A percentile compares a stretch with the other conserved stretches of the same genome.
These are phyloP conservation scores for Poecile atricapillus DNA, from an alignment of 2,113 vertebrate species.

Conservation along the genomic window DNA sequence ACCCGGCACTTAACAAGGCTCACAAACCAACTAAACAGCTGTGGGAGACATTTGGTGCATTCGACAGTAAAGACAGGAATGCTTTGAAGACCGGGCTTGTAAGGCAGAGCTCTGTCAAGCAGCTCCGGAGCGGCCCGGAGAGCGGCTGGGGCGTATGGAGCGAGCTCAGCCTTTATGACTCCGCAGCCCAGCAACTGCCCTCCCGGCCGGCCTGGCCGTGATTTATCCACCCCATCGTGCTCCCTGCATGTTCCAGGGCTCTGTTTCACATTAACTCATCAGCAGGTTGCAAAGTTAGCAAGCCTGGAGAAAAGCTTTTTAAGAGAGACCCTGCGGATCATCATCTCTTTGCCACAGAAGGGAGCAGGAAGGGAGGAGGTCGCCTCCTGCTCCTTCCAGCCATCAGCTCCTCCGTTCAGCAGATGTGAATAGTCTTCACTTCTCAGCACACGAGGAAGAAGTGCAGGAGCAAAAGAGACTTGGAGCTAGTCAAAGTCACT, in stretches of 20 bases:
- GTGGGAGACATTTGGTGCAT: conserved; percentile 48
- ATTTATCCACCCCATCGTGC: not conserved
- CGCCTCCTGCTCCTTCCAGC: not conserved
- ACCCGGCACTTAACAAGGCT: conserved; percentile 48
- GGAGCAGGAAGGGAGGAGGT: not conserved
- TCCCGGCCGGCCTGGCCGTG: not conserved
- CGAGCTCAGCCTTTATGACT: conserved; percentile 12
- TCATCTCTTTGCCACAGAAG: not conserved
- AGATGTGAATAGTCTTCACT: not conserved
- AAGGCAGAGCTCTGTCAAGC: conserved; percentile 13
- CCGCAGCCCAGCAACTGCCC: not conserved
- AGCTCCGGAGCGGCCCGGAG: not conserved
- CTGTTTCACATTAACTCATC: conserved; percentile 55
- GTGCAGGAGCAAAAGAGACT: not conserved
- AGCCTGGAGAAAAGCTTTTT: not conserved
- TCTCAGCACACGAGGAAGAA: not conserved
- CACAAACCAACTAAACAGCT: conserved; percentile 55
- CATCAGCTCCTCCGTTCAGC: not conserved
- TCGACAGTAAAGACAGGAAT: conserved; percentile 62
- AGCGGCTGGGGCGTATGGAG: not conserved
- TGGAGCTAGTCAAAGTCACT: not conserved
- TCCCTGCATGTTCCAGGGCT: not conserved
- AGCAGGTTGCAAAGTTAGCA: conserved; percentile 8
- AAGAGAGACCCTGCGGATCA: conserved; percentile 18
- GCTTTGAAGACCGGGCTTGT: conserved; percentile 44